phyloP scores from a whole-genome alignment of 2,797 vertebrate species.

The Trachops cirrhosus region DNA sequence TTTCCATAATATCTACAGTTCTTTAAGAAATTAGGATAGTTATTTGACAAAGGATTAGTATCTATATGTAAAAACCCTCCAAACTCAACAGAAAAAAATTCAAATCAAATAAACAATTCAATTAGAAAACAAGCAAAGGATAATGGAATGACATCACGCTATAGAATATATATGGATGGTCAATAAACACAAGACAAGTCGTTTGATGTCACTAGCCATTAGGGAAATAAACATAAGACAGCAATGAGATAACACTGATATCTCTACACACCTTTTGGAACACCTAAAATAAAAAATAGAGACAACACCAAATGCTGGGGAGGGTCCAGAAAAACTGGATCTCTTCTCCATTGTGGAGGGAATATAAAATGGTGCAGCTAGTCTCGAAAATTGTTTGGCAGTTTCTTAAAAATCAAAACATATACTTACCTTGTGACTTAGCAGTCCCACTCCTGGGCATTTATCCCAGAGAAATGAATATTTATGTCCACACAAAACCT shows the following conservation, averaged over 20 bases:
- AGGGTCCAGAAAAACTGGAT: background rate
- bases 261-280: background rate
- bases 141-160: background rate
- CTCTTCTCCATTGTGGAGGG: background rate
- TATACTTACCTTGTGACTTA: background rate
- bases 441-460: background rate
- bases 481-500: background rate
- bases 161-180: background rate
- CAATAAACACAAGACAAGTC: background rate
- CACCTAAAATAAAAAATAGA: background rate
- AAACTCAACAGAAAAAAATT: background rate
- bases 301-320: background rate
- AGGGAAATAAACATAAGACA: background rate
- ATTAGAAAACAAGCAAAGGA: background rate
- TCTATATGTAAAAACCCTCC: background rate
- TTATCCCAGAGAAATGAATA: conserved; percentile 13
- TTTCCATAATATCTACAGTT: background rate
- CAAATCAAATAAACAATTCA: background rate
- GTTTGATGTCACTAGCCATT: background rate
- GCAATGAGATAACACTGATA: background rate
- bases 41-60: background rate
- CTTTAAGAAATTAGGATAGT: background rate
- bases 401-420: background rate
- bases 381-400: background rate
- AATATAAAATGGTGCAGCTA: background rate